Evolutionary conservation across 2,797 vertebrate genomes (phyloP).

Genomic region (Thripadectes ignobilis): DNA sequence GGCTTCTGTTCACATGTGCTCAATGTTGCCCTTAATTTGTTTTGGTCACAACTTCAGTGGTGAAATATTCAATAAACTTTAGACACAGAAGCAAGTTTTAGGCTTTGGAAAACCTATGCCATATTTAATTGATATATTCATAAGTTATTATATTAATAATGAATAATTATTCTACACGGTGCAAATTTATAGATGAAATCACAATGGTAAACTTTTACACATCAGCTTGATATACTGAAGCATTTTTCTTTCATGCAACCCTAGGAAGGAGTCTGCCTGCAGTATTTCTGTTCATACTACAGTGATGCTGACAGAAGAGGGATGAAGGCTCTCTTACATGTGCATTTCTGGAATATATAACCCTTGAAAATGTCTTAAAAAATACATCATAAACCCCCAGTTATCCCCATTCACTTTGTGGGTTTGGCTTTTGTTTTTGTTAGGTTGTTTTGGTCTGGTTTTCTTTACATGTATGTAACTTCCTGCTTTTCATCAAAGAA

Average conservation of each 20-base stretch:
- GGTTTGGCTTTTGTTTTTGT: not conserved
- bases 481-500: not conserved
- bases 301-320: not conserved
- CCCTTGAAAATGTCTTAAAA: not conserved
- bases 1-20: not conserved
- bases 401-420: not conserved
- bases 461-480: not conserved
- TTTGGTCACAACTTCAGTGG: fast-evolving
- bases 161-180: not conserved
- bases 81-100: not conserved
- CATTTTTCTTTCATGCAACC: not conserved
- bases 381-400: not conserved
- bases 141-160: not conserved
- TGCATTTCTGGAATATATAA: not conserved
- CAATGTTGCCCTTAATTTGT: not conserved
- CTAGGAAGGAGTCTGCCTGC: not conserved
- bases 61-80: not conserved
- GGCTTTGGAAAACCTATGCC: not conserved
- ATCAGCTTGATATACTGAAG: not conserved
- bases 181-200: not conserved
- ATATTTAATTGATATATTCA: not conserved
- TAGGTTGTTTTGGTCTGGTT: not conserved
- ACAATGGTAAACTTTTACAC: not conserved
- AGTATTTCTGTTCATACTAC: not conserved
- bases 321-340: not conserved